Evolutionary conservation across 2,888 invertebrate species (phyloP), one percentile per base, ranked within the genome.

Genomic region (Chydorus sphaericus): DNA sequence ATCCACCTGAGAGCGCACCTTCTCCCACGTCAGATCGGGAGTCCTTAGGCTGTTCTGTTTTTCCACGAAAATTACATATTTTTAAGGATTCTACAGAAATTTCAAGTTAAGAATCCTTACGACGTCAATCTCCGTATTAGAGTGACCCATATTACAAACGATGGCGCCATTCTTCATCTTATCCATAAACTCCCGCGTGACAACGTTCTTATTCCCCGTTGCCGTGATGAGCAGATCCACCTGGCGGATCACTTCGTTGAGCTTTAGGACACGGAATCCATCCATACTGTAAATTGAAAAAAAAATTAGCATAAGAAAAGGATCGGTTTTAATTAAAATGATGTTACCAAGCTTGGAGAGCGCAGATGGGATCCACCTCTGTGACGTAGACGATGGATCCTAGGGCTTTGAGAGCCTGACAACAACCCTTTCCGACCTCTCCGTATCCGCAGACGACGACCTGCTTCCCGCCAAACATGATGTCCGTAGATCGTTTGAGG

Each of bases 391-490:
- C 92, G 65, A 93, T 87, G 71, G 92, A 89, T 14, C 96, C 96
- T 59, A 96, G 76, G 0, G 92, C 93, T 71, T 92, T 92, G 14
- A 96, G 73, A 6, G 93, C 92, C 68, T 93, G 91, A 62, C 91
- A 90, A 71, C 94, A 94, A 1, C 94, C 94, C 71, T 96, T 96
- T 33, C 94, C 94, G 37, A 96, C 92, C 73, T 96, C 94, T 1
- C 96, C 96, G 67, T 94, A 96, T 1, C 96, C 96, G 69, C 94
- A 94, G 39, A 96, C 85, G 0, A 90, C 84, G 0, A 93, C 89
- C 73, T 93, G 93, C 68, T 96, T 94, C 0, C 96, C 96, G 16
- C 93, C 94, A 68, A 96, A 93, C 96, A 96, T 96, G 11, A 94
- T 81, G 67, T 96, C 96, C 5, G 91, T 91, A 33, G 90, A 88